Conservation (phyloP, 2,113 vertebrate species). For the Donacobius atricapilla region DNA sequence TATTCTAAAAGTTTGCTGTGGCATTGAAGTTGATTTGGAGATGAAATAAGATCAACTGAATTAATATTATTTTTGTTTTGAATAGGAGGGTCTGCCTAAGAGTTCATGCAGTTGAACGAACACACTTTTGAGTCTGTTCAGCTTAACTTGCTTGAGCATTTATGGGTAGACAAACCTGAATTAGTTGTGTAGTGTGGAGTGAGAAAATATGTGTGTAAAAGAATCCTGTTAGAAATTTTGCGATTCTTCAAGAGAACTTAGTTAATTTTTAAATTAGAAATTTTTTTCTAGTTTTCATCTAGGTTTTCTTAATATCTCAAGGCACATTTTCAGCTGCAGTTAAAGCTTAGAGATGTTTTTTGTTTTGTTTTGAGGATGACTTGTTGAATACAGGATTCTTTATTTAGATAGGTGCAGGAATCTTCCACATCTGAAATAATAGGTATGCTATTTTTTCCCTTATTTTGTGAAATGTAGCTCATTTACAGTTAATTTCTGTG, state of each 20-base stretch:
- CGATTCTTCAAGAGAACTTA: background rate
- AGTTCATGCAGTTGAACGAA: background rate
- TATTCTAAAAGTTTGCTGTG: background rate
- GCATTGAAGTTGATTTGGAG: background rate
- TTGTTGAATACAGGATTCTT: background rate
- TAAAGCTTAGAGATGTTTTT: background rate
- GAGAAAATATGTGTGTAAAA: background rate
- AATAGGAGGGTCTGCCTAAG: background rate
- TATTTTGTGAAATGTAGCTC: background rate
- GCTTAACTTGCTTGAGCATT: background rate
- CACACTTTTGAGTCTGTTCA: background rate
- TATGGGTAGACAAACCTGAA: background rate
- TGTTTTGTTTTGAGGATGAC: background rate
- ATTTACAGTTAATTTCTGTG: background rate
- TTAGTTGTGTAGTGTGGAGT: background rate
- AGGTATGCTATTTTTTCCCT: background rate
- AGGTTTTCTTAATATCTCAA: background rate
- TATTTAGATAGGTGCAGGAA: background rate
- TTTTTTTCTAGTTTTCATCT: background rate
- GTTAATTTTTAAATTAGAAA: accelerated
- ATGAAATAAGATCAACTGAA: background rate
- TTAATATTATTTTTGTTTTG: background rate
- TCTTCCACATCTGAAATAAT: background rate
- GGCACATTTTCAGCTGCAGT: background rate
- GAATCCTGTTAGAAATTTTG: background rate